Evolutionary conservation across 2,888 invertebrate species (phyloP), one percentile per base, ranked within the genome.

Genomic region (Crepidodera aurea): DNA sequence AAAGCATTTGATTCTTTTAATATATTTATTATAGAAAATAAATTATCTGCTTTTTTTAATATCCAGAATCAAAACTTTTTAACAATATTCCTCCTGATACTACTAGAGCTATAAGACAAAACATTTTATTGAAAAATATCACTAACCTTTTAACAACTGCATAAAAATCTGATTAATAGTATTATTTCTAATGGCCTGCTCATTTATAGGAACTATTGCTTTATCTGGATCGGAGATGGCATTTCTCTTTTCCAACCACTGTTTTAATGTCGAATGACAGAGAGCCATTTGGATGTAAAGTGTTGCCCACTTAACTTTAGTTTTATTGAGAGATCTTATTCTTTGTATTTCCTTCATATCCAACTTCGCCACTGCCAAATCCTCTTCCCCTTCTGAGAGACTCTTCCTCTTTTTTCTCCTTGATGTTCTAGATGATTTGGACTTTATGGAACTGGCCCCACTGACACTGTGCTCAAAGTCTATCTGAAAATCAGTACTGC

Each of bases 261-360:
- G 86, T 62, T 89, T 86, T 46, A 94, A 80, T 0, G 92, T 93
- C 68, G 86, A 84, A 71, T 90, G 87, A 76, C 93, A 93, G 51
- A 89, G 84, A 34, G 91, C 87, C 93, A 94, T 93, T 81, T 93
- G 93, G 61, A 94, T 93, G 75, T 89, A 92, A 25, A 94, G 78
- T 1, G 89, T 89, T 0, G 89, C 88, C 85, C 87, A 88, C 73
- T 87, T 86, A 29, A 85, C 77, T 51, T 63, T 66, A 7, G 60
- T 19, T 19, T 42, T 66, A 29, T 58, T 63, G 4, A 58, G 15
- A 2, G 60, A 44, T 54, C 32, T 58, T 1, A 75, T 72, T 57
- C 67, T 69, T 56, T 72, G 62, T 10, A 77, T 73, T 55, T 79
- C 78, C 40, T 74, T 71, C n/a, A 71, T 51, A 57, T 74, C 76